These are phyloP conservation scores for Eudemis profundana DNA, from an alignment of 2,888 invertebrate species.

Conservation along the genomic window DNA sequence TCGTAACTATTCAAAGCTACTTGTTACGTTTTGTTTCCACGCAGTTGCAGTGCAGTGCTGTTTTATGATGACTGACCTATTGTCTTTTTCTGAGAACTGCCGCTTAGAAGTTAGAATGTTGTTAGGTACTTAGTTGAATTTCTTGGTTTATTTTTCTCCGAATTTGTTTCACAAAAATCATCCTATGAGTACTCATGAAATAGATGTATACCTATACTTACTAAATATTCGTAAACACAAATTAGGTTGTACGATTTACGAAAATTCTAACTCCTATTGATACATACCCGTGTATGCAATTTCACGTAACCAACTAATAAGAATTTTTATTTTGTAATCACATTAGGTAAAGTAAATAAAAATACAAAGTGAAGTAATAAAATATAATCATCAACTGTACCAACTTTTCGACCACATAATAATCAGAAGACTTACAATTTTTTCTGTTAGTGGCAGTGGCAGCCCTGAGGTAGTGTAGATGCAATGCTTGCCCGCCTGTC, in stretches of 20 bases:
- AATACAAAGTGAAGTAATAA: too few relatives aligned
- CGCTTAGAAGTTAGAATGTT: neutral
- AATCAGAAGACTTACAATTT: too few relatives aligned
- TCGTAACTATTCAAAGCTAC: neutral
- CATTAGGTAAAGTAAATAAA: too few relatives aligned
- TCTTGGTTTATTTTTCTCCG: neutral
- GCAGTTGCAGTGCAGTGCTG: constrained; percentile 3
- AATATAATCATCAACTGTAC: too few relatives aligned
- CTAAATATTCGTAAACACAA: neutral
- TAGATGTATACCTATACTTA: neutral
- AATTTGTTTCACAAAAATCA: constrained; percentile 3
- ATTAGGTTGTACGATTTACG: neutral
- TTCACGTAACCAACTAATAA: too few relatives aligned
- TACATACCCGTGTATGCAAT: too few relatives aligned
- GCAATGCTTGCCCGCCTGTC: too few relatives aligned
- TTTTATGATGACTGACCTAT: neutral
- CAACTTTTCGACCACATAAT: too few relatives aligned
- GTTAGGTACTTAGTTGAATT: constrained; percentile 3
- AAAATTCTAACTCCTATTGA: too few relatives aligned
- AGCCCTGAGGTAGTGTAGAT: too few relatives aligned
- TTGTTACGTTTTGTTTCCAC: neutral
- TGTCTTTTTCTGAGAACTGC: constrained; percentile 7
- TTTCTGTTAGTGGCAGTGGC: too few relatives aligned
- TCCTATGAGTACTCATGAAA: constrained; percentile 15
- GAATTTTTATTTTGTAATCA: too few relatives aligned